Evolutionary conservation across 1,140 invertebrate genomes (phyloP), one percentile per base, ranked within the genome.

Genomic region (Nasonia longicornis): DNA sequence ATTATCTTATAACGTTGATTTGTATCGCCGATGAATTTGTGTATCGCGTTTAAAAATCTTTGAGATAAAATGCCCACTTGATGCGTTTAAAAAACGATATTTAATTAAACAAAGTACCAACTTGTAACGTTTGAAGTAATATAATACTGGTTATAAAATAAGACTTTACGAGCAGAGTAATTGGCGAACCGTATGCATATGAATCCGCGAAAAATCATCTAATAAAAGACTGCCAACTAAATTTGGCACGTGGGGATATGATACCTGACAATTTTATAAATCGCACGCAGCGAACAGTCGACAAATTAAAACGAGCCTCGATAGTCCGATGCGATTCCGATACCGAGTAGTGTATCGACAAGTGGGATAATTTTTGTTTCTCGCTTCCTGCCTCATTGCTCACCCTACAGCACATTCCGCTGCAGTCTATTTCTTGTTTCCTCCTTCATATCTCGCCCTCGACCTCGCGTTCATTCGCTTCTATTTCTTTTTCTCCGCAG

Each of bases 401-500:
- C 72, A 80, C 69, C 64, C n/a, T 22, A 12, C n/a, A 69, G 38
- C 26, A 35, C 12, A 52, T 52, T 2, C 48, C 48, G 12, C 48
- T 52, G 48, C 2, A 38, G 11, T 48, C 45, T 63, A 76, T 70
- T 42, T 81, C 64, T 81, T 81, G 22, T 63, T 58, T 70, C 12
- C 45, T 63, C 42, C 73, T 26, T 12, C 7, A 12, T 7, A 26
- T 22, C 29, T 10, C 38, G 58, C 22, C 35, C 29, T 75, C 31
- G 42, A 52, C 12, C 52, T n/a, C 72, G 58, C 10, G 38, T 67
- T 22, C 2, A 26, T 58, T 67, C 38, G 63, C 58, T 66, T 29
- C 78, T 26, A 26, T 26, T 52, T 79, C 35, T 72, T 74, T 20
- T 48, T 80, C 14, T 73, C 58, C 70, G 42, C 67, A 71, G 31